Conservation (phyloP, 1,140 invertebrate genomes). For the Temnothorax curvispinosus region DNA sequence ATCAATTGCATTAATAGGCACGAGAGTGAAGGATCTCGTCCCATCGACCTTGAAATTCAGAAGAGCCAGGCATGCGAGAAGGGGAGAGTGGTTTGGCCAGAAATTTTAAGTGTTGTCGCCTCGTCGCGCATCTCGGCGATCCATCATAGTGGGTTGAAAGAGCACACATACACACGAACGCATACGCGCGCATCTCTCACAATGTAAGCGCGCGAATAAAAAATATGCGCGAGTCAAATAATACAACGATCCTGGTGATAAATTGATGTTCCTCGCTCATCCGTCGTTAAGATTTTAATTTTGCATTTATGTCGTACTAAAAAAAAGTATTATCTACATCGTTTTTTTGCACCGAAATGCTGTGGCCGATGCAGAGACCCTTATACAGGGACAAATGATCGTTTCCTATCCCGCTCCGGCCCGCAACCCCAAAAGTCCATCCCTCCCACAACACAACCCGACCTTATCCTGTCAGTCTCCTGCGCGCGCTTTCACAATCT, state of each 20-base stretch:
- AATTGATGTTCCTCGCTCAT: slow-evolving; percentile 3
- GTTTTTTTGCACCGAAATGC: background rate
- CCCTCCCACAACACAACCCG: background rate
- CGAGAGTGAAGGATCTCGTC: background rate
- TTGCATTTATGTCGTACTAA: background rate
- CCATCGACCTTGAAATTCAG: slow-evolving; percentile 66
- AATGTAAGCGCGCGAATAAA: slow-evolving; percentile 7
- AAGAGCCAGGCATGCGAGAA: slow-evolving; percentile 42
- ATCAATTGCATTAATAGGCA: slow-evolving; percentile 28
- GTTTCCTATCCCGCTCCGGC: background rate
- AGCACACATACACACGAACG: background rate
- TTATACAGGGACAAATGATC: slow-evolving; percentile 39
- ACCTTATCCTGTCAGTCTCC: slow-evolving; percentile 37
- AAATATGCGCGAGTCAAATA: slow-evolving; percentile 31
- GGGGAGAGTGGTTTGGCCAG: slow-evolving; percentile 69
- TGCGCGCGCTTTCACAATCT: slow-evolving; percentile 19
- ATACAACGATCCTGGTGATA: slow-evolving; percentile 24
- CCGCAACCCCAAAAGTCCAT: background rate
- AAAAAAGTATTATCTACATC: slow-evolving; percentile 7
- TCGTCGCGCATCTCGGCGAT: slow-evolving; percentile 39
- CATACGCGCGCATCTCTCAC: background rate
- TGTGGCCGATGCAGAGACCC: background rate
- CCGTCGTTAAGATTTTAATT: slow-evolving; percentile 28
- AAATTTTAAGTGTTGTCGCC: slow-evolving; percentile 59
- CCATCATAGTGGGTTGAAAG: slow-evolving; percentile 51